Base-by-base conservation (phyloP, 2,888 invertebrate genomes). In the Pristionchus fissidentatus region DNA sequence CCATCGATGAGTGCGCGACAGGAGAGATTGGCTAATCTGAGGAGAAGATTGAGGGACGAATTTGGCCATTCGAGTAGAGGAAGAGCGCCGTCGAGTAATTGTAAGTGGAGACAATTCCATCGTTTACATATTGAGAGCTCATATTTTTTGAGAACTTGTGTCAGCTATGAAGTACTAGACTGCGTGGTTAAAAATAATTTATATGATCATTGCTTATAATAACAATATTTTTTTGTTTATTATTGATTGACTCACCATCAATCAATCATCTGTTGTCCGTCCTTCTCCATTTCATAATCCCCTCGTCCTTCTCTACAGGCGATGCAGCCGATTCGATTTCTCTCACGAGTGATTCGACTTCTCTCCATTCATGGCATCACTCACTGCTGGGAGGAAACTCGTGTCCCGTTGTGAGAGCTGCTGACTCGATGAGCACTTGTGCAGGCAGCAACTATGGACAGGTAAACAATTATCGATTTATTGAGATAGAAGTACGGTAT, bases 11-110 rank as follows among this genome's bases (percentile, higher is more conserved):
- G 83, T 38, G 83, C 87, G 2, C 88, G 88, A 41, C 82, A 88
- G 62, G 87, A 88, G 29, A 75, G 89, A 78, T 84, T 89, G 15
- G 66, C 79, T 2, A 83, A 85, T 1, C 77, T 89, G 4, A 83
- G 87, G 7, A 85, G 86, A 26, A 81, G 88, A 19, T 87, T 89
- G 89, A 86, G 86, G 73, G 85, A 85, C 55, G 89, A 89, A 75
- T 89, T 89, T 83, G 89, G 88, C 29, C 84, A 85, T 35, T n/a
- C 83, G n/a, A 52, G 26, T 4, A 73, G 70, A n/a, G 75, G 75
- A 57, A 55, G 79, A 41, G 26, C 79, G 5, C 79, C 79, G 0
- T 49, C 77, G 1, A 79, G 10, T 49, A 43, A 49, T 70, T 70
- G 81, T 66, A 5, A 29, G 80, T 62, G 0, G 13, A 32, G n/a